phyloP scores from a whole-genome alignment of 2,113 vertebrate genomes.

The Chaenogobius annularis region DNA sequence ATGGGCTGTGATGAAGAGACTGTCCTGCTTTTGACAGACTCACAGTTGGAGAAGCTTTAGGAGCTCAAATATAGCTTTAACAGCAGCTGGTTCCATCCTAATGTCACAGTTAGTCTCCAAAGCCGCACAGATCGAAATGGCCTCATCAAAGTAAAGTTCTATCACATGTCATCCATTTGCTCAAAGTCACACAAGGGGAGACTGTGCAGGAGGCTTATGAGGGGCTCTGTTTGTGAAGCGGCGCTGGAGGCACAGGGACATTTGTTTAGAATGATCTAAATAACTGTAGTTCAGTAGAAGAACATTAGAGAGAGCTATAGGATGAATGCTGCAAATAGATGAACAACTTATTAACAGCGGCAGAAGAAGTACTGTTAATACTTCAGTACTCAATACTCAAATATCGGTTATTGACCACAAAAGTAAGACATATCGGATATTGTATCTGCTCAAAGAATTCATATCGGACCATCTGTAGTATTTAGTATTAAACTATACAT shows the following conservation, averaged over 20 bases:
- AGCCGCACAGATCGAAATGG: not conserved
- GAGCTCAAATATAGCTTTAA: not conserved
- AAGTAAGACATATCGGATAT: no score
- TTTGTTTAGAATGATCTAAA: not conserved
- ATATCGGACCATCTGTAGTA: no score
- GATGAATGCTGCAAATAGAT: not conserved
- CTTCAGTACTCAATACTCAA: not conserved
- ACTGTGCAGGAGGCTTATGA: not conserved
- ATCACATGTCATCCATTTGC: not conserved
- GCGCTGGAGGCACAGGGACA: not conserved
- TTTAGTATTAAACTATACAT: no score
- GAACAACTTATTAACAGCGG: not conserved
- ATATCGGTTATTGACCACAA: no score
- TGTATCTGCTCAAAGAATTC: no score
- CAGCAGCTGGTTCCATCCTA: not conserved
- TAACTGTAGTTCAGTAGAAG: not conserved
- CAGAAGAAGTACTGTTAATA: no score
- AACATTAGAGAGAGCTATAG: not conserved
- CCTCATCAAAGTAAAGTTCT: not conserved
- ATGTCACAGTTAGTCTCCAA: not conserved
- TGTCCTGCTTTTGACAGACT: not conserved
- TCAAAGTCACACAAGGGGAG: not conserved
- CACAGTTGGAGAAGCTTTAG: not conserved
- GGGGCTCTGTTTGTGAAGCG: not conserved
- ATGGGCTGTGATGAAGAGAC: not conserved